Base-by-base conservation (phyloP, 2,797 vertebrate species). In the Acanthopagrus latus region DNA sequence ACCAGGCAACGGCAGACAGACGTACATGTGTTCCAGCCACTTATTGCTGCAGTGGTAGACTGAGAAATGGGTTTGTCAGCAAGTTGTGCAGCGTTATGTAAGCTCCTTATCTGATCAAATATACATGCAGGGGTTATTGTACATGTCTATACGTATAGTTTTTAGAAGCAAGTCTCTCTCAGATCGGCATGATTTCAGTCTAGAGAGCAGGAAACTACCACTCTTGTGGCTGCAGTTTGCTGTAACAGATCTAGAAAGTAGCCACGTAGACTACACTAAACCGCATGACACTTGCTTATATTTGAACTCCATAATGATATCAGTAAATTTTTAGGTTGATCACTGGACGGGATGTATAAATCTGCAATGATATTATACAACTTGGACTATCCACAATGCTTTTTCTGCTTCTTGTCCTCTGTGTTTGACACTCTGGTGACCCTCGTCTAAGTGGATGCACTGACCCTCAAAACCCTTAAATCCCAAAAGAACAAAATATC, bases 1-100 rank as follows among this genome's bases (percentile, higher is more conserved):
- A 69, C 78, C 81, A 86, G 77, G 64, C 81, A 75, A 70, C 27
- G 20, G 48, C 64, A 80, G 62, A 71, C 54, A 56, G 27, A 48
- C 33, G 23, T 27, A 58, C 71, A 65, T 52, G 64, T 69, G 77
- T 62, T 63, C 59, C 73, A 54, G 73, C 64, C 66, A 63, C 71
- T 69, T 64, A 25, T 44, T 64, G 55, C 41, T 63, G 25, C 2
- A 56, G 56, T 17, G 20, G 62, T 17, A 21, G 52, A 51, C 57
- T 47, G 57, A 87, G 21, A 64, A 60, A 71, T 66, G 16, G 29
- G 17, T 59, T 60, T 65, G 71, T 78, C 77, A 75, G 64, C 25
- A 47, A 73, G 77, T 27, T 59, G 51, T 63, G 47, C 46, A 29
- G 47, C 2, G 10, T 74, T 63, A 13, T 48, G 17, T 23, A 55